Evolutionary conservation across 2,888 invertebrate species (phyloP).

Genomic region (Eristalinus sepulchralis): DNA sequence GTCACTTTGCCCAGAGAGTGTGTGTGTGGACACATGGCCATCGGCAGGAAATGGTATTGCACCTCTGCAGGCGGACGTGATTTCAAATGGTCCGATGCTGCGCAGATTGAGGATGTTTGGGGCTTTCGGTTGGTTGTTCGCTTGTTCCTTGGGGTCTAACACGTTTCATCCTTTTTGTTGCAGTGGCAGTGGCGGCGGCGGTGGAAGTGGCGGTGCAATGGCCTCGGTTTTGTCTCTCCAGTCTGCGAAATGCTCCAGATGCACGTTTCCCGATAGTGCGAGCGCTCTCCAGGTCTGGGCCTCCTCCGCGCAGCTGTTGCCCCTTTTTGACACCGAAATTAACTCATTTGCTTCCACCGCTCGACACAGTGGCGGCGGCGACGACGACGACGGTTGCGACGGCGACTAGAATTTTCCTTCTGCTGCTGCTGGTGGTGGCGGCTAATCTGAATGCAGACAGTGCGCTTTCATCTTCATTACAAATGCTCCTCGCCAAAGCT

Average conservation of each 20-base stretch:
- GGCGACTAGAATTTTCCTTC: constrained; percentile 13
- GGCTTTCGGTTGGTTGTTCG: not conserved
- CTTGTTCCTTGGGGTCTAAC: constrained; percentile 40
- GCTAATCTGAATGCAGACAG: constrained; percentile 63
- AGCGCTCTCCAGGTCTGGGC: constrained; percentile 16
- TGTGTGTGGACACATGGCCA: constrained; percentile 56
- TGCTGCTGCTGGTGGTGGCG: constrained; percentile 26
- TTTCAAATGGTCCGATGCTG: constrained; percentile 21
- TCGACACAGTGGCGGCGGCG: not conserved
- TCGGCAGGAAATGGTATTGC: constrained; percentile 66
- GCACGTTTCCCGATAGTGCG: constrained; percentile 65
- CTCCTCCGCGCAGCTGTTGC: not conserved
- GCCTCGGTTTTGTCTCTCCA: constrained; percentile 56
- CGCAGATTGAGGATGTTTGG: constrained; percentile 23
- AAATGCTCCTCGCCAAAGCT: constrained; percentile 44
- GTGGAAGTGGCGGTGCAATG: constrained; percentile 26
- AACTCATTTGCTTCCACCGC: constrained; percentile 59
- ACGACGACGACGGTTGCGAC: not conserved
- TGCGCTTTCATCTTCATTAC: constrained; percentile 69
- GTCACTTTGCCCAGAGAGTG: constrained; percentile 54
- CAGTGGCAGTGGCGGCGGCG: not conserved
- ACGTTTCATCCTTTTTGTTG: constrained; percentile 54
- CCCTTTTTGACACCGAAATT: constrained; percentile 63
- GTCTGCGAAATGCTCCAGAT: constrained; percentile 63
- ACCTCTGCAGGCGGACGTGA: constrained; percentile 35